Conservation (phyloP, 2,113 vertebrate genomes). For the Cinclus cinclus region DNA sequence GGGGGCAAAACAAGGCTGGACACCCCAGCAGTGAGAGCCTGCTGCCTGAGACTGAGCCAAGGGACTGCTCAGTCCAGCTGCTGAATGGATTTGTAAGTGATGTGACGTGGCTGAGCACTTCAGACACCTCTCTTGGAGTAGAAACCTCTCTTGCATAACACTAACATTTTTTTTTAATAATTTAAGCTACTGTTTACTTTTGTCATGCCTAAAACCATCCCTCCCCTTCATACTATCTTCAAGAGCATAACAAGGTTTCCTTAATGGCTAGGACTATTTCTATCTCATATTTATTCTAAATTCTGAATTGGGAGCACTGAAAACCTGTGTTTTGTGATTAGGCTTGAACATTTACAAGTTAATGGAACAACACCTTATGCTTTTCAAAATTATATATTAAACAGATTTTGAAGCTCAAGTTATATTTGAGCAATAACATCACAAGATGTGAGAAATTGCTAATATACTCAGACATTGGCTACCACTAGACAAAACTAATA, state of each 20-base stretch:
- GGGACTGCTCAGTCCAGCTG: not conserved
- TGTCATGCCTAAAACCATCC: not conserved
- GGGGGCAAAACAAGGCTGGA: not conserved
- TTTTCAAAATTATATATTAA: not conserved
- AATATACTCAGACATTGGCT: not conserved
- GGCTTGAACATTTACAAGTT: not conserved
- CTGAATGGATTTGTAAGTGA: not conserved
- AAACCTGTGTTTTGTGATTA: not conserved
- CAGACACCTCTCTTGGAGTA: not conserved
- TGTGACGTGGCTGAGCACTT: not conserved
- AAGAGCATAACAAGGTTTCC: not conserved
- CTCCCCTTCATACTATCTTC: not conserved
- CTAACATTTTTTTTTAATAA: not conserved
- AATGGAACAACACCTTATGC: not conserved
- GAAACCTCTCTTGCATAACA: not conserved
- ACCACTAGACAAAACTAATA: not conserved
- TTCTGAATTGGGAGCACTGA: not conserved
- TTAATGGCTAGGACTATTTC: not conserved
- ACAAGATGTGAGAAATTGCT: not conserved
- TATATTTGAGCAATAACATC: not conserved
- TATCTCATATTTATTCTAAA: not conserved
- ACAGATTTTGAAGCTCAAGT: not conserved
- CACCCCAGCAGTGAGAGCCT: accelerated
- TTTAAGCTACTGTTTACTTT: not conserved
- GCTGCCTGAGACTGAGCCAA: not conserved